A percentile compares a stretch with the other conserved stretches of the same genome.
Conservation (phyloP, 2,888 invertebrate genomes). For the Thalpophila matura region DNA sequence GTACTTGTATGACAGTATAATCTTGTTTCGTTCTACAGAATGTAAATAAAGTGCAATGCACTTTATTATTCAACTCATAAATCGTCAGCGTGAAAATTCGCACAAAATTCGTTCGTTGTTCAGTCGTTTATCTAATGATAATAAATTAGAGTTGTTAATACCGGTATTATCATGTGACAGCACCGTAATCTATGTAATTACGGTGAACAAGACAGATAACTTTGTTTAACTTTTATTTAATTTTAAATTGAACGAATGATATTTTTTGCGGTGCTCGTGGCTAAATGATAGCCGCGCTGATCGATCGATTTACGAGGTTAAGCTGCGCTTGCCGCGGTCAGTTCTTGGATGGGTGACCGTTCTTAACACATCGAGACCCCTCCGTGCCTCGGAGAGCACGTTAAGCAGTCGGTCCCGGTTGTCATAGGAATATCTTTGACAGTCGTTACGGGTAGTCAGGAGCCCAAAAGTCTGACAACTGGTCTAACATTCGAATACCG, state of each 20-base stretch:
- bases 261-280: neutral
- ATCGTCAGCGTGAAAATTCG: conserved; percentile 5
- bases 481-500: too few species aligned
- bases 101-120: conserved; percentile 1
- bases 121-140: conserved; percentile 23
- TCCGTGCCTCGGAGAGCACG: too few species aligned
- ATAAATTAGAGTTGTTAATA: conserved; percentile 43
- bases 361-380: too few species aligned
- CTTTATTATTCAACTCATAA: neutral
- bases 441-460: too few species aligned
- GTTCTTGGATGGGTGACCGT: too few species aligned
- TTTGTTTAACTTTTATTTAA: conserved; percentile 10
- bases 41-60: neutral
- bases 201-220: conserved; percentile 32
- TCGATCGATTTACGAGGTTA: too few species aligned
- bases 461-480: too few species aligned
- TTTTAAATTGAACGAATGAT: conserved; percentile 3
- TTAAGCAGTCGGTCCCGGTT: too few species aligned
- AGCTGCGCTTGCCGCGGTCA: too few species aligned
- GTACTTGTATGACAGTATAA: too few species aligned
- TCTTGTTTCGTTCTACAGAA: neutral
- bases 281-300: too few species aligned
- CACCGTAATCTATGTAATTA: conserved; percentile 40
- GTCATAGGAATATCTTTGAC: too few species aligned
- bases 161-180: conserved; percentile 40